Base-by-base conservation (phyloP, 2,113 vertebrate species). In the Thinocorus orbignyianus region DNA sequence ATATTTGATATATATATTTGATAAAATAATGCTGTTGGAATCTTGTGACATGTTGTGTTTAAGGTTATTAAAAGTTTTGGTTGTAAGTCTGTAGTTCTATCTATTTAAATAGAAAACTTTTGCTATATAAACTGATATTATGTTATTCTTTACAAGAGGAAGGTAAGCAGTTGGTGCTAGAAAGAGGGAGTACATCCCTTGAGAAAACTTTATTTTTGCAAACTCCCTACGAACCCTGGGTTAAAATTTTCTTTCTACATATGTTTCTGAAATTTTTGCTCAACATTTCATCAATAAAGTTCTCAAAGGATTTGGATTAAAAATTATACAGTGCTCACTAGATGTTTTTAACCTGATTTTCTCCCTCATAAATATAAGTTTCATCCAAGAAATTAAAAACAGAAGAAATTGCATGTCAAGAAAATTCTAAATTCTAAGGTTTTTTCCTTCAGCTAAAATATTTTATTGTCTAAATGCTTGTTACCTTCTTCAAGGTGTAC, bases 11-110 rank as follows among this genome's bases (percentile, higher is more conserved):
- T 73, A 84, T 54, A 16, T 88, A 90, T 93, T 93, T 84, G 84
- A 73, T 95, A 96, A 9, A 79, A 88, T 88, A 88, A 70, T 92
- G 52, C n/a, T 90, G 76, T 89, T 35, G 68, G n/a, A 96, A 88
- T 80, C 72, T 76, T 66, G 20, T 33, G 8, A 95, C 62, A 61
- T 55, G n/a, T 95, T 91, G 39, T 52, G 83, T 60, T 88, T 91
- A 62, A 85, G 54, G 94, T 82, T 94, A 86, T 93, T 86, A 90
- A 89, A 92, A 96, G 73, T 90, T n/a, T 74, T 69, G 93, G 12
- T 19, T 71, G 3, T 66, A 82, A 35, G 2, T 54, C 48, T 82
- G 12, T 39, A 66, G 33, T 68, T 28, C 68, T 76, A 51, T 46
- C 17, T 49, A 73, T 69, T 83, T 65, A 64, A 77, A 16, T 7